A percentile compares a stretch with the other conserved stretches of the same genome.
Evolutionary conservation across 2,113 vertebrate genomes (phyloP).

Genomic region (Xenopus tropicalis): UCB_Xtro_10.0 CM004446.2:66742501-66743000

Average conservation of each 20-base stretch:
- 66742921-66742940: background rate
- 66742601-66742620: constrained; percentile 90
- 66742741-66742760: no score
- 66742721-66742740: no score
- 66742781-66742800: no score
- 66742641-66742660: constrained; percentile 79
- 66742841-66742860: no score
- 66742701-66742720: no score
- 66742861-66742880: no score
- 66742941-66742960: background rate
- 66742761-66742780: no score
- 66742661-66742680: background rate
- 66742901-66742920: no score
- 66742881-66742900: no score
- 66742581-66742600: constrained; percentile 74
- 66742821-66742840: no score
- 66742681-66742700: no score
- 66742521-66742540: constrained; percentile 78
- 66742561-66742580: constrained; percentile 71
- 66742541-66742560: constrained; percentile 68
- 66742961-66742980: background rate
- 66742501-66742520: constrained; percentile 89
- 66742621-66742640: constrained; percentile 81
- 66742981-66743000: background rate
- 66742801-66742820: no score